Conservation (phyloP, 1,140 invertebrate genomes). For the Cydia amplana region DNA sequence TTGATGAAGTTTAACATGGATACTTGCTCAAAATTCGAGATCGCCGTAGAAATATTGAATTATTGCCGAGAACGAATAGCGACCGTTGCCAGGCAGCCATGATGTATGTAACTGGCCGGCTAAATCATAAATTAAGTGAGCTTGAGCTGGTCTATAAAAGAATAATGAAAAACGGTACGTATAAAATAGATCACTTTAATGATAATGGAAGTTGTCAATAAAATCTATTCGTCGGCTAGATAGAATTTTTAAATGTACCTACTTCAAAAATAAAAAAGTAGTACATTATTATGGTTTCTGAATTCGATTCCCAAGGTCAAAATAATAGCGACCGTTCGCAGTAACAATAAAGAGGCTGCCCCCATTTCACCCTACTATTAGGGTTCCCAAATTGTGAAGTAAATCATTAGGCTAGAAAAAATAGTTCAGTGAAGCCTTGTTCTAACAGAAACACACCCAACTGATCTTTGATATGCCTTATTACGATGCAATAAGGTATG, state of each 20-base stretch:
- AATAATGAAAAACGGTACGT: too few relatives aligned
- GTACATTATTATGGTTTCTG: not conserved
- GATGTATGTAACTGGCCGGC: not conserved
- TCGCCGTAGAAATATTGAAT: constrained; percentile 11
- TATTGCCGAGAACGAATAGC: not conserved
- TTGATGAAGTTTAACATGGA: not conserved
- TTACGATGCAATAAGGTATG: not conserved
- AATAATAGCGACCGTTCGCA: not conserved
- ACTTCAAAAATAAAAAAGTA: not conserved
- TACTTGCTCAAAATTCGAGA: constrained; percentile 1
- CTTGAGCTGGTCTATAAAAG: not conserved
- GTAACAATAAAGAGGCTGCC: not conserved
- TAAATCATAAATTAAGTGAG: not conserved
- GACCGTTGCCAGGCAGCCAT: not conserved
- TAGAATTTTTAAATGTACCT: too few relatives aligned
- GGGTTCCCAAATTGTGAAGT: constrained; percentile 13
- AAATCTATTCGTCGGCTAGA: too few relatives aligned
- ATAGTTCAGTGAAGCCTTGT: not conserved
- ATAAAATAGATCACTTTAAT: too few relatives aligned
- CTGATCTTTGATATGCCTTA: not conserved
- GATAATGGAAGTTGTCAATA: too few relatives aligned
- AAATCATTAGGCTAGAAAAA: constrained; percentile 15
- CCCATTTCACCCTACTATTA: constrained; percentile 5
- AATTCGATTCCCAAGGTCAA: not conserved
- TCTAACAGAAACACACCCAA: not conserved